These are phyloP conservation scores for Myocastor coypus DNA, from an alignment of 2,113 vertebrate species.

Conservation along the genomic window DNA sequence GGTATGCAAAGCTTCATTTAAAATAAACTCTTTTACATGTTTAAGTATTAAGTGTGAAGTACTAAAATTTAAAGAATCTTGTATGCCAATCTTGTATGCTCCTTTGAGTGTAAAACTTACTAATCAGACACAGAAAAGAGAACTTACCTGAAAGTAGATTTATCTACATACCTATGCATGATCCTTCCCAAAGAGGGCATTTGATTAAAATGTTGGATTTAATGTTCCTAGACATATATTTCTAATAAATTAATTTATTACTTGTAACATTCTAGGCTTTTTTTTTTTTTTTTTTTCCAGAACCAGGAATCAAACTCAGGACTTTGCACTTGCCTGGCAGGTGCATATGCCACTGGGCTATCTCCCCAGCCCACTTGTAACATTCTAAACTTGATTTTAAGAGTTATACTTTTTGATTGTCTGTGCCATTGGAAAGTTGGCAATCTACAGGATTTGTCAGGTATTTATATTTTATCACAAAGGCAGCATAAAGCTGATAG, in stretches of 20 bases:
- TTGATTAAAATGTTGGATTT: conserved; percentile 12
- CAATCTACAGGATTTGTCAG: not conserved
- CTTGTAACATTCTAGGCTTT: not conserved
- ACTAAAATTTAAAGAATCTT: conserved; percentile 6
- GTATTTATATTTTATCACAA: not conserved
- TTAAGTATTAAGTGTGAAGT: conserved; percentile 3
- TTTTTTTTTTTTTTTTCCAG: too few relatives aligned
- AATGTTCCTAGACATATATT: not conserved
- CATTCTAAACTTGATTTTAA: not conserved
- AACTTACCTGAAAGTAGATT: not conserved
- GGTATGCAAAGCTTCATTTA: not conserved
- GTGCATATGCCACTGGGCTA: too few relatives aligned
- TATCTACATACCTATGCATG: not conserved
- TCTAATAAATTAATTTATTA: not conserved
- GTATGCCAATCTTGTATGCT: not conserved
- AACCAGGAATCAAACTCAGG: too few relatives aligned
- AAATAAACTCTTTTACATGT: not conserved
- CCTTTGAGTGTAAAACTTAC: not conserved
- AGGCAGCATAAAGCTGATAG: not conserved
- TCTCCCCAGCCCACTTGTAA: too few relatives aligned
- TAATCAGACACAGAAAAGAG: not conserved
- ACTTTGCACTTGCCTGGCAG: too few relatives aligned
- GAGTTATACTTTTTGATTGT: not conserved
- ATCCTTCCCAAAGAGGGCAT: not conserved
- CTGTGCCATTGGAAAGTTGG: not conserved